Conservation (phyloP, 2,888 invertebrate species). For the Strigamia maritima region DNA sequence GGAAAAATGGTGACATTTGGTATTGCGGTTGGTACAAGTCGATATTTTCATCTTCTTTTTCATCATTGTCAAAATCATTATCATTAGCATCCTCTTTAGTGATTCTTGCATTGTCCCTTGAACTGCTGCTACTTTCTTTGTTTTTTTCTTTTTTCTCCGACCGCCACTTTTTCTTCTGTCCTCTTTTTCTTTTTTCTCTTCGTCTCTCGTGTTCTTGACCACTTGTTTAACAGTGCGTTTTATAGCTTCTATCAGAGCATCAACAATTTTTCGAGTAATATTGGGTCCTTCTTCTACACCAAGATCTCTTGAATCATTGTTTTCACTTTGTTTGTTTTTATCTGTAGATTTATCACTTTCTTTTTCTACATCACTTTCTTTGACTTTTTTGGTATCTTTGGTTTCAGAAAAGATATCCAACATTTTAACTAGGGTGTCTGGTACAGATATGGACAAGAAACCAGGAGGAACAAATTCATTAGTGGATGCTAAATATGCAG, state of each 20-base stretch:
- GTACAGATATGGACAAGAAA: constrained; percentile 36
- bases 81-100: constrained; percentile 12
- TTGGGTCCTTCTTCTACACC: constrained; percentile 18
- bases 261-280: constrained; percentile 24
- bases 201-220: constrained; percentile 7
- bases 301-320: neutral
- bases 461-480: constrained; percentile 39
- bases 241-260: constrained; percentile 35
- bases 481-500: constrained; percentile 33
- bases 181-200: neutral
- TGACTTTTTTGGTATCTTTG: neutral
- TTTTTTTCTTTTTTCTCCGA: neutral
- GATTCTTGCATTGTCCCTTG: constrained; percentile 32
- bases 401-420: constrained; percentile 36
- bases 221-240: constrained; percentile 26
- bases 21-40: constrained; percentile 39
- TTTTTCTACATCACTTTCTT: neutral
- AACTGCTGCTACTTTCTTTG: neutral
- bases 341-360: neutral
- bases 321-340: neutral
- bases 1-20: constrained; percentile 38
- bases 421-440: constrained; percentile 36
- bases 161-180: neutral
- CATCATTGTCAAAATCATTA: constrained; percentile 35
- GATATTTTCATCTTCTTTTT: neutral